Evolutionary conservation across 2,797 vertebrate genomes (phyloP).

Genomic region (Apodemus agrarius): DNA sequence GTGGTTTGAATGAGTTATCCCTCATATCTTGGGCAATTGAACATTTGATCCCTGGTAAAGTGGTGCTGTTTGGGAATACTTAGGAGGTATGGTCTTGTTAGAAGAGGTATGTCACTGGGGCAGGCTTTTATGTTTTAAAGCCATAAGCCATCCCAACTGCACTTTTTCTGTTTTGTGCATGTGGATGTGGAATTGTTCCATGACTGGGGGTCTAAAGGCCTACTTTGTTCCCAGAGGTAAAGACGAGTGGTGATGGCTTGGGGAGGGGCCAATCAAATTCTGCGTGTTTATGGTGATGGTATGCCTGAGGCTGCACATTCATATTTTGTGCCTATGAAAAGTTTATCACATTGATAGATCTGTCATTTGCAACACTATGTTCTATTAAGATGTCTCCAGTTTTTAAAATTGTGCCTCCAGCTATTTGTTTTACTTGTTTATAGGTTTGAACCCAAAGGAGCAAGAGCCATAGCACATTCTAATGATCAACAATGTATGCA

Average conservation of each 20-base stretch:
- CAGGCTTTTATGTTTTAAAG: not conserved
- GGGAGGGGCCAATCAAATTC: not conserved
- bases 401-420: slow-evolving; percentile 13
- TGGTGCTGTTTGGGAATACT: not conserved
- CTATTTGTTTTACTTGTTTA: not conserved
- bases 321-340: not conserved
- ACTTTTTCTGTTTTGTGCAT: not conserved
- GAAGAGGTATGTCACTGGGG: not conserved
- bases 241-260: not conserved
- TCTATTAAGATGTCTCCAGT: not conserved
- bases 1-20: not conserved
- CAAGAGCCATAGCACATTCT: not conserved
- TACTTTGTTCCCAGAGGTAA: not conserved
- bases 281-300: not conserved
- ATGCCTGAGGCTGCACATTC: not conserved
- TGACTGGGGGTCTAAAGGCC: not conserved
- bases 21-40: not conserved
- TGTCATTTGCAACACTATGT: not conserved
- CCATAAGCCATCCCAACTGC: not conserved
- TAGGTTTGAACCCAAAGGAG: not conserved
- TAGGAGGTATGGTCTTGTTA: not conserved
- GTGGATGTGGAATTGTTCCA: not conserved
- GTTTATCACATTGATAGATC: not conserved
- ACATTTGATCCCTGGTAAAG: not conserved
- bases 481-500: not conserved